A percentile compares a stretch with the other conserved stretches of the same genome.
Evolutionary conservation across 2,113 vertebrate species (phyloP).

Genomic region (Catharus bicknelli): DNA sequence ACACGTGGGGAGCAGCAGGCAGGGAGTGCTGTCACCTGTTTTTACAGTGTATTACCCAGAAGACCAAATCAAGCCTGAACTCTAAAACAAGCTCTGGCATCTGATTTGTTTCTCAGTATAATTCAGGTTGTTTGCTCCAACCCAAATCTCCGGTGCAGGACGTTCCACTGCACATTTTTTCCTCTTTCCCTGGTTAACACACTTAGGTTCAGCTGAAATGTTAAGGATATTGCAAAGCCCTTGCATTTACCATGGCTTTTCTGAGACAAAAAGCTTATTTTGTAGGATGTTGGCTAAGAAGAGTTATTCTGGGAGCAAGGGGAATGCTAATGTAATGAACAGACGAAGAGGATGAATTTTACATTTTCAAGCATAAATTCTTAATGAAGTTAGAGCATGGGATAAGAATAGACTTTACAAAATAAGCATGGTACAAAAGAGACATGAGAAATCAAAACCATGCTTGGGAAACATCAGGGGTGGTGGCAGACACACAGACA

Average conservation of each 20-base stretch:
- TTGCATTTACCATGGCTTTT: not conserved
- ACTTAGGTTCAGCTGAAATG: not conserved
- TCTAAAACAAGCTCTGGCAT: not conserved
- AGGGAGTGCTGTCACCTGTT: not conserved
- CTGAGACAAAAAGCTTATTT: constrained; percentile 54
- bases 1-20: not conserved
- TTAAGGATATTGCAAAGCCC: not conserved
- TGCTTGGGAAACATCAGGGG: constrained; percentile 10
- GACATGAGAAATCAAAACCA: constrained; percentile 49
- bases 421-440: constrained; percentile 45
- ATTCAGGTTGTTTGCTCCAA: not conserved
- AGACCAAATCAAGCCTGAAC: not conserved
- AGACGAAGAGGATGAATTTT: constrained; percentile 64
- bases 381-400: constrained; percentile 65
- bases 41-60: not conserved
- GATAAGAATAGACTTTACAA: constrained; percentile 66
- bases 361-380: constrained; percentile 65
- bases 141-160: not conserved
- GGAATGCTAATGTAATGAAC: constrained; percentile 51
- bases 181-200: not conserved
- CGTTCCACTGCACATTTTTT: not conserved
- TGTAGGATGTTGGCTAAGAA: constrained; percentile 37
- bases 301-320: constrained; percentile 53
- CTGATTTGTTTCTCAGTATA: not conserved
- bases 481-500: not conserved